These are phyloP conservation scores for Aleiodes alternator DNA, from an alignment of 2,888 invertebrate genomes.

Conservation along the genomic window DNA sequence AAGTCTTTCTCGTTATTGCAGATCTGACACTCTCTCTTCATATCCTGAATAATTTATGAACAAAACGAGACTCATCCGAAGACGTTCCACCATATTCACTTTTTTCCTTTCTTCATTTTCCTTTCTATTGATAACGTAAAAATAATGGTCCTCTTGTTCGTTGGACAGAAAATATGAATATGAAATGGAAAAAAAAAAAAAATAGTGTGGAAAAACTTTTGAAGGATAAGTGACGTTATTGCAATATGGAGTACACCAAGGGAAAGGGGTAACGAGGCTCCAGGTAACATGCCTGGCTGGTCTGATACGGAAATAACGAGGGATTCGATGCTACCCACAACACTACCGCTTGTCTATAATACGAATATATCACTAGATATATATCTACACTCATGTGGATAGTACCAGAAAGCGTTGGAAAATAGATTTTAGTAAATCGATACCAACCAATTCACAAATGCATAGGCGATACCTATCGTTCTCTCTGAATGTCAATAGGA, in stretches of 20 bases:
- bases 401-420: slow-evolving; percentile 14
- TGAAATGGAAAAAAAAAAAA: neutral
- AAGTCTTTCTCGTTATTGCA: slow-evolving; percentile 42
- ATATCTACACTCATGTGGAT: neutral
- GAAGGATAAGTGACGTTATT: slow-evolving; percentile 21
- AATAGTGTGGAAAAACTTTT: neutral
- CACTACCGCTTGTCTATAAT: slow-evolving; percentile 31
- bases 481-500: slow-evolving; percentile 10
- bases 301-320: slow-evolving; percentile 36
- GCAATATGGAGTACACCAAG: slow-evolving; percentile 15
- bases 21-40: slow-evolving; percentile 30
- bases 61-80: neutral
- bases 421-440: slow-evolving; percentile 31
- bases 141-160: slow-evolving; percentile 1
- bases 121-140: slow-evolving; percentile 16
- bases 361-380: slow-evolving; percentile 32
- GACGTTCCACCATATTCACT: neutral
- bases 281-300: slow-evolving; percentile 34
- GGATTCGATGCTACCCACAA: slow-evolving; percentile 27
- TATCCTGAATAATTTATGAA: slow-evolving; percentile 29
- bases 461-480: neutral
- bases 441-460: slow-evolving; percentile 21
- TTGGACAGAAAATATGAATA: slow-evolving; percentile 1
- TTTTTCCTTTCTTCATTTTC: slow-evolving; percentile 19
- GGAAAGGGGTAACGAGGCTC: slow-evolving; percentile 15